A percentile compares a stretch with the other conserved stretches of the same genome.
These are phyloP conservation scores for Chelonus insularis DNA, from an alignment of 1,140 invertebrate genomes.

Conservation along the genomic window DNA sequence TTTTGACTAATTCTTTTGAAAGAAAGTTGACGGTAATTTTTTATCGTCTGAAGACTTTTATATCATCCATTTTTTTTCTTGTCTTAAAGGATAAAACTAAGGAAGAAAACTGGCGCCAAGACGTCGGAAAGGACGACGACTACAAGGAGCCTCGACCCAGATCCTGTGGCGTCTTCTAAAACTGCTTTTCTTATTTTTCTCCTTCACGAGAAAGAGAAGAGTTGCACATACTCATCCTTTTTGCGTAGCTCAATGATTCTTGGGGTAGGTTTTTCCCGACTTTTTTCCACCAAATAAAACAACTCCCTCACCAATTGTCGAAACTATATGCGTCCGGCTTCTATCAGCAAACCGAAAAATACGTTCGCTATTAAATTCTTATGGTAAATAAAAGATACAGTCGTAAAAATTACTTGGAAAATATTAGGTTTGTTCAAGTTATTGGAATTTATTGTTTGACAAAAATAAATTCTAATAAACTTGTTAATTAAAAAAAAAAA, in stretches of 20 bases:
- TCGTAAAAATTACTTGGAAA: too few relatives aligned
- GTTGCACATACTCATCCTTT: neutral
- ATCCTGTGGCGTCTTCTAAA: constrained; percentile 42
- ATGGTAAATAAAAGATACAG: too few relatives aligned
- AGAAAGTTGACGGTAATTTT: constrained; percentile 25
- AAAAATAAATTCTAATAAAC: too few relatives aligned
- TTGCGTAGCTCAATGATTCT: constrained; percentile 30
- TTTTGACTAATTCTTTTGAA: neutral
- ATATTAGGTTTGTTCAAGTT: too few relatives aligned
- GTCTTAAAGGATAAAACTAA: constrained; percentile 37
- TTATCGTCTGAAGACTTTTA: constrained; percentile 31
- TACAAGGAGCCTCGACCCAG: constrained; percentile 58
- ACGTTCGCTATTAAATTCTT: too few relatives aligned
- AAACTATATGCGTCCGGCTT: neutral
- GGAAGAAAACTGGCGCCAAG: constrained; percentile 54
- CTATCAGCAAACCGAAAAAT: too few relatives aligned
- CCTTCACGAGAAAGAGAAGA: constrained; percentile 30
- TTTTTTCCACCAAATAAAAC: constrained; percentile 16
- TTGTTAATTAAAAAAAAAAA: too few relatives aligned
- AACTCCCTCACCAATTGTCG: neutral
- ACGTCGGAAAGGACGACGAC: constrained; percentile 39
- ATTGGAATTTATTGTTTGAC: too few relatives aligned
- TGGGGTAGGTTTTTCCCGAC: constrained; percentile 49
- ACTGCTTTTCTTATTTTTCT: constrained; percentile 36
- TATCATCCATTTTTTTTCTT: constrained; percentile 21